Conservation (phyloP, 2,888 invertebrate species). For the Caenorhabditis sp. region DNA sequence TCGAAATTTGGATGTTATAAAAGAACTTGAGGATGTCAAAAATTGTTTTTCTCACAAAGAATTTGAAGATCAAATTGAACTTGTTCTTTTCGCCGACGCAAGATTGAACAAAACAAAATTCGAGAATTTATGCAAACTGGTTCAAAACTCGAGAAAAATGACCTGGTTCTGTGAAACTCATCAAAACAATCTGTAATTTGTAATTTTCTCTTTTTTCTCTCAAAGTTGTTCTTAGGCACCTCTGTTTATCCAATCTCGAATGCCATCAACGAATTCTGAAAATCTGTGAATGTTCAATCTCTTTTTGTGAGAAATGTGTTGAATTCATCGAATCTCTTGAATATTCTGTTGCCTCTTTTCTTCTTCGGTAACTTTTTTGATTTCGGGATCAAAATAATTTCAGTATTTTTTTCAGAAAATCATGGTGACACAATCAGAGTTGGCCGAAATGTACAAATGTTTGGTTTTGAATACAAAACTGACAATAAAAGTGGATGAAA, state of each 20-base stretch:
- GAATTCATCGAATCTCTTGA: slow-evolving; percentile 27
- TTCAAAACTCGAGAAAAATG: slow-evolving; percentile 16
- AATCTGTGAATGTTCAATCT: slow-evolving; percentile 24
- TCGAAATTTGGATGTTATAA: slow-evolving; percentile 44
- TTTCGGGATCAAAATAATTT: background rate
- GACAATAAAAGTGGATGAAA: too few species aligned
- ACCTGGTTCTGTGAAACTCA: background rate
- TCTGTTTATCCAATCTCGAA: slow-evolving; percentile 8
- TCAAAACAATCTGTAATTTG: too few species aligned
- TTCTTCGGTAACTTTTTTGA: slow-evolving; percentile 2
- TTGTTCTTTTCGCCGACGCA: slow-evolving; percentile 52
- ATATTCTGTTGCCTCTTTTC: slow-evolving; percentile 21
- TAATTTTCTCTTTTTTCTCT: background rate
- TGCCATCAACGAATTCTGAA: slow-evolving; percentile 19
- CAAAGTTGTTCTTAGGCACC: slow-evolving; percentile 9
- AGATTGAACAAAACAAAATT: slow-evolving; percentile 35
- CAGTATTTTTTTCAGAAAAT: slow-evolving; percentile 4
- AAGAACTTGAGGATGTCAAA: slow-evolving; percentile 50
- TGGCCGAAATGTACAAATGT: background rate
- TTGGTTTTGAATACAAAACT: background rate
- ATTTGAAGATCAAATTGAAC: slow-evolving; percentile 42
- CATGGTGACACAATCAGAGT: background rate
- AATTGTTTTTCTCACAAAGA: slow-evolving; percentile 44
- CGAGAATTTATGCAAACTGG: slow-evolving; percentile 12
- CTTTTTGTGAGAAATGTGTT: slow-evolving; percentile 24